Percentiles rank a stretch among this genome's conserved stretches.
These are phyloP conservation scores for Drosophila prolongata DNA, from an alignment of 2,888 invertebrate species.

Conservation along the genomic window DNA sequence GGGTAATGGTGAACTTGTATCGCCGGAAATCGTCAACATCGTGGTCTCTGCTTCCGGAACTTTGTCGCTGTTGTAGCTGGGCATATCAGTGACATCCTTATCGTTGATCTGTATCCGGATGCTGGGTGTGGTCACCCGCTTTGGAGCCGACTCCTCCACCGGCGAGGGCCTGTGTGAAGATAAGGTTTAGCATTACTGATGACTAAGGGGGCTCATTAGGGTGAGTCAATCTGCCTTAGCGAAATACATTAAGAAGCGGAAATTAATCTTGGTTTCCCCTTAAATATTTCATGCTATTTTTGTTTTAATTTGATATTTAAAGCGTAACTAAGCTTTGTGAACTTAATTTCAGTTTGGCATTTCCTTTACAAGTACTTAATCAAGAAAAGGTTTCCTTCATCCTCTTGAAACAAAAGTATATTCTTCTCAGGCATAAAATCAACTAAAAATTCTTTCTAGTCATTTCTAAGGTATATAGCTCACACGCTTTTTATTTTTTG, in stretches of 20 bases:
- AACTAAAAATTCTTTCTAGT: conserved; percentile 14
- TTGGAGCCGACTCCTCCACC: conserved; percentile 48
- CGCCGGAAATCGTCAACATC: conserved; percentile 45
- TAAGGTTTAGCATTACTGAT: neutral
- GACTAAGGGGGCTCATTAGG: neutral
- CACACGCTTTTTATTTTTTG: conserved; percentile 9
- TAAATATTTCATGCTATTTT: neutral
- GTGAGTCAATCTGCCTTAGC: neutral
- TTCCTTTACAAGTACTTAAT: neutral
- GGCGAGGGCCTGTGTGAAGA: conserved; percentile 23
- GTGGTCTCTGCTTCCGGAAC: conserved; percentile 29
- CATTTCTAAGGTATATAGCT: neutral
- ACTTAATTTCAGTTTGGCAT: neutral
- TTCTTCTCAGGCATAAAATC: neutral
- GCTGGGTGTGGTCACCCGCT: conserved; percentile 35
- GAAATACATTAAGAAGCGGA: too few species aligned
- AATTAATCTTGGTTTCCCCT: too few species aligned
- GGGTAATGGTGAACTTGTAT: conserved; percentile 49
- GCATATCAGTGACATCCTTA: conserved; percentile 49
- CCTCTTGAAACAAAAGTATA: neutral
- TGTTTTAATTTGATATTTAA: neutral
- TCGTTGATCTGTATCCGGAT: conserved; percentile 62
- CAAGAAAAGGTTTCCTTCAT: neutral
- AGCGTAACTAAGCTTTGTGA: neutral
- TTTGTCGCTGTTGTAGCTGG: conserved; percentile 34